phyloP scores from a whole-genome alignment of 2,797 vertebrate species.

The Echeneis naucrates region DNA sequence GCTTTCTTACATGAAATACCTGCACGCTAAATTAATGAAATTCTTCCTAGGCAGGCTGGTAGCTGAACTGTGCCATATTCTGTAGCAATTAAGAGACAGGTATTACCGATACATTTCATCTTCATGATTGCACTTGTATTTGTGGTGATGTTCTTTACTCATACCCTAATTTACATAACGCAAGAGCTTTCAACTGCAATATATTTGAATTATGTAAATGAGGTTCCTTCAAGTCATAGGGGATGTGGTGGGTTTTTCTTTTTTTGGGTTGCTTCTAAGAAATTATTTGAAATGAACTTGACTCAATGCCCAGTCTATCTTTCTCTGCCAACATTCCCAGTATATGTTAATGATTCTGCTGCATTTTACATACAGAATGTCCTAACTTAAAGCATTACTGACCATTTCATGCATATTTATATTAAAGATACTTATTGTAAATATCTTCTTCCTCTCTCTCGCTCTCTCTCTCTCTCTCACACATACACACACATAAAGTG shows the following conservation, averaged over 20 bases:
- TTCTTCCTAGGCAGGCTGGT: constrained; percentile 13
- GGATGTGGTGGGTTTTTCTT: constrained; percentile 26
- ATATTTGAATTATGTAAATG: constrained; percentile 70
- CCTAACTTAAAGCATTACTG: not conserved
- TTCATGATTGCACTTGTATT: constrained; percentile 57
- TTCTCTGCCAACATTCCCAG: not conserved
- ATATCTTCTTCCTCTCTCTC: not conserved
- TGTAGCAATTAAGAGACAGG: constrained; percentile 45
- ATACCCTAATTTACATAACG: constrained; percentile 72
- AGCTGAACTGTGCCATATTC: constrained; percentile 29
- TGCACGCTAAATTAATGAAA: constrained; percentile 15
- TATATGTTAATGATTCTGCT: not conserved
- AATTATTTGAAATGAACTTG: constrained; percentile 30
- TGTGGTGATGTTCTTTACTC: constrained; percentile 63
- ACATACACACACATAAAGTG: constrained; percentile 12
- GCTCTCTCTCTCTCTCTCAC: not conserved
- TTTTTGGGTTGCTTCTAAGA: constrained; percentile 10
- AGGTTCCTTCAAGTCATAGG: constrained; percentile 28
- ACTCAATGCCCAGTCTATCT: constrained; percentile 15
- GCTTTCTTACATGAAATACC: constrained; percentile 19
- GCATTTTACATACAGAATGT: not conserved
- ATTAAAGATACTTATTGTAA: not conserved
- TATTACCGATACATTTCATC: constrained; percentile 45
- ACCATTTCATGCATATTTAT: not conserved
- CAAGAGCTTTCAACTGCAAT: constrained; percentile 54